Conservation (phyloP, 2,888 invertebrate genomes). For the Megastigmus dorsalis region DNA sequence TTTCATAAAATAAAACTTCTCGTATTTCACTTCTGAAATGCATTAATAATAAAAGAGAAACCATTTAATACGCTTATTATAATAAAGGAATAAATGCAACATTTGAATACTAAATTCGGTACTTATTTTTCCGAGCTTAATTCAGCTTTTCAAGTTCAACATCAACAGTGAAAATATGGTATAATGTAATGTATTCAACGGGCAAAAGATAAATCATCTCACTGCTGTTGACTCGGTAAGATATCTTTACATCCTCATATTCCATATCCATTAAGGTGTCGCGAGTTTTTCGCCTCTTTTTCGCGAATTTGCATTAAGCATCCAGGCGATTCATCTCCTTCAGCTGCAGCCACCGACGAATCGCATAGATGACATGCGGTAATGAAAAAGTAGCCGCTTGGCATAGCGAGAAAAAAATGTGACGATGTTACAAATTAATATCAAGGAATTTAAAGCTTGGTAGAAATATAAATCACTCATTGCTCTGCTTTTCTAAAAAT, state of each 20-base stretch:
- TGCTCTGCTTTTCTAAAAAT: neutral
- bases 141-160: constrained; percentile 16
- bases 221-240: constrained; percentile 38
- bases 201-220: constrained; percentile 44
- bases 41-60: too few species aligned
- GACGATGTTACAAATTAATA: constrained; percentile 31
- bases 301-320: constrained; percentile 51
- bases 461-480: too few species aligned
- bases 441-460: too few species aligned
- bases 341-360: constrained; percentile 36
- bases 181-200: constrained; percentile 9
- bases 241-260: constrained; percentile 52
- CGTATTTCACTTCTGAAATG: too few species aligned
- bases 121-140: too few species aligned
- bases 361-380: constrained; percentile 22
- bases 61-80: too few species aligned
- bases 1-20: too few species aligned
- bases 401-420: constrained; percentile 30
- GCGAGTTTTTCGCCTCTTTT: constrained; percentile 29
- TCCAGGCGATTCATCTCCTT: constrained; percentile 52
- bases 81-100: too few species aligned
- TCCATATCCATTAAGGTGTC: constrained; percentile 46
- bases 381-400: constrained; percentile 41
- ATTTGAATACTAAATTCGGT: too few species aligned
- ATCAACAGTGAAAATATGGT: constrained; percentile 29